Conservation (phyloP, 2,113 vertebrate species). For the Capreolus pygargus region DNA sequence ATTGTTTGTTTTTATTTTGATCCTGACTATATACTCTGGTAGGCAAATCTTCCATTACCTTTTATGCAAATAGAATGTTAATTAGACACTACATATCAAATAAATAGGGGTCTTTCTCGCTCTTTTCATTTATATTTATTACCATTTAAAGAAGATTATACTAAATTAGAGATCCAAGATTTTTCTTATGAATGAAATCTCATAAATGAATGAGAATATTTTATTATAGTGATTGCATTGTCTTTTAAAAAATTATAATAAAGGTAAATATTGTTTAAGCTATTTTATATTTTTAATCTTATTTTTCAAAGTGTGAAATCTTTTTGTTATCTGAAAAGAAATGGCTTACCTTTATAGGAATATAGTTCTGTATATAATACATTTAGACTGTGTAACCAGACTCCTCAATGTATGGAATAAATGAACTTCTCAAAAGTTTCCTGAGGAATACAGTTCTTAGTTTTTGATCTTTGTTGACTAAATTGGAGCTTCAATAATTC, state of each 20-base stretch:
- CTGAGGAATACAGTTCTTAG: constrained; percentile 2
- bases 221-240: constrained; percentile 8
- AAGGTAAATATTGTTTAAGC: not conserved
- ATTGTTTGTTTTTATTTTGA: constrained; percentile 55
- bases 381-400: constrained; percentile 3
- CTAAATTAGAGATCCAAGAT: not conserved
- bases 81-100: not conserved
- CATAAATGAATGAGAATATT: constrained; percentile 33
- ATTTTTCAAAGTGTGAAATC: constrained; percentile 33
- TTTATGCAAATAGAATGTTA: constrained; percentile 42
- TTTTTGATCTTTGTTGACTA: constrained; percentile 30
- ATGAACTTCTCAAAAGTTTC: not conserved
- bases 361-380: constrained; percentile 28
- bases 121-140: constrained; percentile 44
- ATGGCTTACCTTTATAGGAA: not conserved
- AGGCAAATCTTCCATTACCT: constrained; percentile 1
- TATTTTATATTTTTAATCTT: constrained; percentile 20
- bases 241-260: not conserved
- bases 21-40: not conserved
- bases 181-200: constrained; percentile 45
- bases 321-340: constrained; percentile 41
- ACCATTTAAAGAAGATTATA: constrained; percentile 29
- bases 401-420: not conserved
- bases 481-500: constrained; percentile 6
- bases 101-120: not conserved